Evolutionary conservation across 2,888 invertebrate genomes (phyloP), one percentile per base, ranked within the genome.

Genomic region (Drosophila affinis): DNA sequence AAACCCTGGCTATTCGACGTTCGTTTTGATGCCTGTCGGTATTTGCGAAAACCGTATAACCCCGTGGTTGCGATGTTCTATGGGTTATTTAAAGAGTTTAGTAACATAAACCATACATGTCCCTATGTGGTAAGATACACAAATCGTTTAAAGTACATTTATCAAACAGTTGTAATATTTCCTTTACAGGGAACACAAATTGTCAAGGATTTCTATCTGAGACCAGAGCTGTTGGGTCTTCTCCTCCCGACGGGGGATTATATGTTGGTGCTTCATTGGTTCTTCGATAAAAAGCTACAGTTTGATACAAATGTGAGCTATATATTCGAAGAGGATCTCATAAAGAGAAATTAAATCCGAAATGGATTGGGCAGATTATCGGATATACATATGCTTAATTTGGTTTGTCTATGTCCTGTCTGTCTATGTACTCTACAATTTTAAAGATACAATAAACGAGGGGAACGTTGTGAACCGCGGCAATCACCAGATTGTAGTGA

Each of bases 161-260:
- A 3, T 10, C 3, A 17, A 5, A 18, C 9, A 7, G 12, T 29
- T 2, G 6, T 2, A 14, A 4, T 39, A 14, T 5, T 45, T 55
- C 1, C 12, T 45, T 45, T 9, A 9, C 6, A 39, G 39, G 39
- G 39, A 0, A 14, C 39, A 21, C 39, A 46, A 14, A 18, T 64
- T 4, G 0, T 62, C 3, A 21, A 60, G 0, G 72, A 54, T 3
- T 62, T 62, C 7, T 47, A 71, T 44, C 53, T 29, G 10, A 34
- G 9, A 10, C 34, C 17, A 1, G 27, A 56, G 45, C 7, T 46
- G 18, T 12, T 56, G 9, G 46, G 46, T 21, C 17, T 77, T 63
- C 72, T 72, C 63, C 3, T 34, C 62, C 77, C 78, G 75, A 78
- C 54, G 39, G 54, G 54, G 0, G 44, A 54, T 54, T 54, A 54